Percentiles rank a stretch among this genome's conserved stretches.
Conservation (phyloP, 2,113 vertebrate genomes). For the Salvelinus sp. region DNA sequence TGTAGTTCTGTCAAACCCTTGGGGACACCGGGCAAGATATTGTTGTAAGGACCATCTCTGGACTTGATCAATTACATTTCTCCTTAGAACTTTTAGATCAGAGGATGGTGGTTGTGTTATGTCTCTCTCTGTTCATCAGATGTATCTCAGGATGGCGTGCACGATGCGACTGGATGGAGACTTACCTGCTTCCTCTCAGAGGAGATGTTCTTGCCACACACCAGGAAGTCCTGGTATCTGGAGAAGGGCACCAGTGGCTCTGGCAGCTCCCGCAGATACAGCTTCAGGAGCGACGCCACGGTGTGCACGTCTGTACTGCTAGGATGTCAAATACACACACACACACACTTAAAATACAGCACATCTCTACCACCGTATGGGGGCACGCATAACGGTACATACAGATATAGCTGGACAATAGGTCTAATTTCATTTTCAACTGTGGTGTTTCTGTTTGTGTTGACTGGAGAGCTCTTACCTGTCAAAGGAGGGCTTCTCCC, state of each 20-base stretch:
- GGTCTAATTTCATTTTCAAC: neutral
- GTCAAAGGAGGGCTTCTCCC: slow-evolving; percentile 76
- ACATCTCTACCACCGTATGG: neutral
- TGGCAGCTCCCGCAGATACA: slow-evolving; percentile 78
- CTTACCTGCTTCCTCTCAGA: slow-evolving; percentile 61
- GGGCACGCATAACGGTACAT: neutral
- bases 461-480: slow-evolving; percentile 56
- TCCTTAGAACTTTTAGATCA: neutral
- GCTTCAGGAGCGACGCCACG: slow-evolving; percentile 78
- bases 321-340: slow-evolving; percentile 16
- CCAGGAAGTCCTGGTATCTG: slow-evolving; percentile 72
- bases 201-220: slow-evolving; percentile 64
- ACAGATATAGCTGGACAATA: neutral
- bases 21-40: neutral
- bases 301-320: slow-evolving; percentile 79
- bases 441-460: neutral
- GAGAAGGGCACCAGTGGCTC: slow-evolving; percentile 77
- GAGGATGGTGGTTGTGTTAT: neutral
- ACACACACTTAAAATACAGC: slow-evolving; percentile 3
- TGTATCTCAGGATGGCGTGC: neutral
- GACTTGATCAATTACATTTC: neutral
- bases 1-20: slow-evolving; percentile 70
- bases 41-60: neutral
- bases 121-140: neutral
- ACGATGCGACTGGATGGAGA: neutral